A percentile compares a stretch with the other conserved stretches of the same genome.
Evolutionary conservation across 2,113 vertebrate genomes (phyloP).

Genomic region (Paratilapia polleni): DNA sequence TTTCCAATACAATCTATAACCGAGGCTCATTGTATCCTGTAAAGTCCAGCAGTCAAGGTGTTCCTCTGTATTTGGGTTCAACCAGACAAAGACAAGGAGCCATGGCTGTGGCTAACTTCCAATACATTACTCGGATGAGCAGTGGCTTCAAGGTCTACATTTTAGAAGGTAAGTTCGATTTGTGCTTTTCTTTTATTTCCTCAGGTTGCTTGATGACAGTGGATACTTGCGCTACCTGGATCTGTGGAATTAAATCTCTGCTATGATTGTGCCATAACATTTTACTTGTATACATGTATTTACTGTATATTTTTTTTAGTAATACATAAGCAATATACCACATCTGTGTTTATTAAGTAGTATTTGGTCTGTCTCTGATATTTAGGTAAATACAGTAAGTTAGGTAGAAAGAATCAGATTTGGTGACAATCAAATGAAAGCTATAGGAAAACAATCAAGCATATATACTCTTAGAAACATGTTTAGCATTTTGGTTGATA

Average conservation of each 20-base stretch:
- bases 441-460: not conserved
- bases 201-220: not conserved
- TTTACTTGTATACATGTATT: not conserved
- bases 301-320: not conserved
- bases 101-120: constrained; percentile 85
- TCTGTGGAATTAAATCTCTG: not conserved
- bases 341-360: not conserved
- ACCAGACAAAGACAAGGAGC: constrained; percentile 42
- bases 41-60: constrained; percentile 50
- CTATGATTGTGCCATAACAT: not conserved
- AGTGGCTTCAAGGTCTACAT: constrained; percentile 87
- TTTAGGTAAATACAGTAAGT: not conserved
- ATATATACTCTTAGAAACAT: not conserved
- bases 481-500: not conserved
- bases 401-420: not conserved
- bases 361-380: not conserved
- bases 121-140: constrained; percentile 85
- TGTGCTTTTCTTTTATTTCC: not conserved
- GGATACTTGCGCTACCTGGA: not conserved
- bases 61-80: constrained; percentile 12
- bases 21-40: constrained; percentile 57
- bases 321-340: not conserved
- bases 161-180: constrained; percentile 77
- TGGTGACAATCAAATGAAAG: not conserved
- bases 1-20: constrained; percentile 53